Evolutionary conservation across 2,888 invertebrate genomes (phyloP).

Genomic region (Amblyteles armatorius): DNA sequence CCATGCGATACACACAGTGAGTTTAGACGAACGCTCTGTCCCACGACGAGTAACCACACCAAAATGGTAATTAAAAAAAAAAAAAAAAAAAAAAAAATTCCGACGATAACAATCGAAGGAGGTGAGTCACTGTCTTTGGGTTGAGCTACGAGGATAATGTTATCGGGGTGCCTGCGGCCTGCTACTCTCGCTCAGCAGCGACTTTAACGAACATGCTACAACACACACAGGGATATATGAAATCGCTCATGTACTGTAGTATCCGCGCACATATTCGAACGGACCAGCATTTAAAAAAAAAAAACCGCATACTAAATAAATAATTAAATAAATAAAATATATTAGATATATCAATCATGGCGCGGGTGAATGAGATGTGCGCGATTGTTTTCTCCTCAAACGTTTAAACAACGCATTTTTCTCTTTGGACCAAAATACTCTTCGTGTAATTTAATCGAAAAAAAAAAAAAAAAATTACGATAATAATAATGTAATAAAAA

Average conservation of each 20-base stretch:
- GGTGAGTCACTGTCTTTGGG: slow-evolving; percentile 15
- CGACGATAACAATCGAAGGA: slow-evolving; percentile 21
- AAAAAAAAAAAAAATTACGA: slow-evolving; percentile 28
- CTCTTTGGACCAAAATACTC: slow-evolving; percentile 80
- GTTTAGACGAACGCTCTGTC: slow-evolving; percentile 44
- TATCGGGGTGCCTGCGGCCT: slow-evolving; percentile 41
- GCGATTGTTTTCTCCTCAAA: slow-evolving; percentile 44
- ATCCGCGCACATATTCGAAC: slow-evolving; percentile 50
- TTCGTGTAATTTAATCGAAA: slow-evolving; percentile 74
- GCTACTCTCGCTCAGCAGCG: slow-evolving; percentile 44
- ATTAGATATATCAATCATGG: slow-evolving; percentile 36
- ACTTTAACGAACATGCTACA: slow-evolving; percentile 45
- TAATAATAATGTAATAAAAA: slow-evolving; percentile 67
- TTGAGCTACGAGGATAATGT: slow-evolving; percentile 40
- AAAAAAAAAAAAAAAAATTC: neutral
- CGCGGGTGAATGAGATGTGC: slow-evolving; percentile 38
- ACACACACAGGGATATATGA: slow-evolving; percentile 31
- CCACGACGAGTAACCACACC: neutral
- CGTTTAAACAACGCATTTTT: slow-evolving; percentile 68
- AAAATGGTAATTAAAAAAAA: neutral
- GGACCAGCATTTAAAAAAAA: slow-evolving; percentile 43
- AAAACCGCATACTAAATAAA: slow-evolving; percentile 37
- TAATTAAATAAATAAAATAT: slow-evolving; percentile 26
- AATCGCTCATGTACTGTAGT: slow-evolving; percentile 10
- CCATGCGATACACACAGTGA: slow-evolving; percentile 20